Conservation (phyloP, 2,797 vertebrate genomes). For the Botia almorhae region DNA sequence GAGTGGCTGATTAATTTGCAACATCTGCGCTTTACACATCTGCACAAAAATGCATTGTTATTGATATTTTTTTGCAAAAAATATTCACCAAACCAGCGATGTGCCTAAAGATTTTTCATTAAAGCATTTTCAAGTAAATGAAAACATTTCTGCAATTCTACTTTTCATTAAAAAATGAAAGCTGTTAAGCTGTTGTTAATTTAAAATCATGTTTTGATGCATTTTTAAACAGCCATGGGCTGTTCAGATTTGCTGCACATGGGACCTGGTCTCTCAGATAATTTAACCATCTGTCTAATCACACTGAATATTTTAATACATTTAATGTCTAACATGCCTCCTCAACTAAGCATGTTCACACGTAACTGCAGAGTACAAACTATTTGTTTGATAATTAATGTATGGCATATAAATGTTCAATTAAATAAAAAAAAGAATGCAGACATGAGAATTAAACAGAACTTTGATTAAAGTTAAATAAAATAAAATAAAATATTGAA, state of each 20-base stretch:
- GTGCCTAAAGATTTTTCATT: not conserved
- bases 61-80: constrained; percentile 9
- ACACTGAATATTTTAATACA: constrained; percentile 81
- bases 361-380: no score
- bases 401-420: not conserved
- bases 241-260: constrained; percentile 74
- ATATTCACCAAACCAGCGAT: constrained; percentile 27
- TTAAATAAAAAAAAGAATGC: no score
- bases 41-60: constrained; percentile 49
- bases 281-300: constrained; percentile 81
- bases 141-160: constrained; percentile 41
- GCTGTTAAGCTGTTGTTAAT: constrained; percentile 73
- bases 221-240: constrained; percentile 82
- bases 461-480: not conserved
- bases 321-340: constrained; percentile 74
- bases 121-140: no score
- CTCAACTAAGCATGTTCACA: no score
- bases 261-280: constrained; percentile 74
- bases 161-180: constrained; percentile 64
- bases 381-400: no score
- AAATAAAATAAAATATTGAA: not conserved
- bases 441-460: no score
- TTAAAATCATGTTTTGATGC: constrained; percentile 81
- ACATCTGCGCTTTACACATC: constrained; percentile 64
- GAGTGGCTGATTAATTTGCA: constrained; percentile 70